Evolutionary conservation across 2,113 vertebrate species (phyloP).

Genomic region (Hystrix cristata): DNA sequence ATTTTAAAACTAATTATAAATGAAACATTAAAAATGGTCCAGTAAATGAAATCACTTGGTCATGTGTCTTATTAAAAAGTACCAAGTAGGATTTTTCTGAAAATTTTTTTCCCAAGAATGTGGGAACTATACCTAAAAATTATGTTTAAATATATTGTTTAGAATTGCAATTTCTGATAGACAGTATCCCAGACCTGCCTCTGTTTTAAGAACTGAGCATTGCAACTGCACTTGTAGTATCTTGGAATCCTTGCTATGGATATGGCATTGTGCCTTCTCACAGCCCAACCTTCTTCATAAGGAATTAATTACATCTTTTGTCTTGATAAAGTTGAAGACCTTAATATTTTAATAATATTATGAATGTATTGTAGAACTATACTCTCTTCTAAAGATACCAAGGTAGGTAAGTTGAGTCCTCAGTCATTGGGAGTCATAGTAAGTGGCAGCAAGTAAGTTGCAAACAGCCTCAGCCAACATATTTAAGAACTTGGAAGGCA

Average conservation of each 20-base stretch:
- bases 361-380: conserved; percentile 36
- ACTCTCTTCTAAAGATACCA: neutral
- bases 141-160: neutral
- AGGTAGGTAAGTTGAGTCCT: neutral
- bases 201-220: conserved; percentile 11
- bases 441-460: neutral
- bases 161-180: neutral
- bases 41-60: neutral
- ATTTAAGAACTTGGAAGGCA: neutral
- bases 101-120: neutral
- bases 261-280: neutral
- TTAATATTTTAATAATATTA: conserved; percentile 22
- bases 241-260: neutral
- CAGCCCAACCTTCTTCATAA: neutral
- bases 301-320: conserved; percentile 48
- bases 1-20: conserved; percentile 26
- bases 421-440: neutral
- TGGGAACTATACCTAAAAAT: neutral
- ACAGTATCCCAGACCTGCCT: neutral
- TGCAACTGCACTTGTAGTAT: neutral
- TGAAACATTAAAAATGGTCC: neutral
- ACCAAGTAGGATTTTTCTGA: neutral
- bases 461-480: neutral
- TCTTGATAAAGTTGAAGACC: neutral
- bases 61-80: conserved; percentile 22